Percentiles rank a stretch among this genome's conserved stretches.
These are phyloP conservation scores for Eubucco bourcierii DNA, from an alignment of 2,113 vertebrate genomes.

Conservation along the genomic window DNA sequence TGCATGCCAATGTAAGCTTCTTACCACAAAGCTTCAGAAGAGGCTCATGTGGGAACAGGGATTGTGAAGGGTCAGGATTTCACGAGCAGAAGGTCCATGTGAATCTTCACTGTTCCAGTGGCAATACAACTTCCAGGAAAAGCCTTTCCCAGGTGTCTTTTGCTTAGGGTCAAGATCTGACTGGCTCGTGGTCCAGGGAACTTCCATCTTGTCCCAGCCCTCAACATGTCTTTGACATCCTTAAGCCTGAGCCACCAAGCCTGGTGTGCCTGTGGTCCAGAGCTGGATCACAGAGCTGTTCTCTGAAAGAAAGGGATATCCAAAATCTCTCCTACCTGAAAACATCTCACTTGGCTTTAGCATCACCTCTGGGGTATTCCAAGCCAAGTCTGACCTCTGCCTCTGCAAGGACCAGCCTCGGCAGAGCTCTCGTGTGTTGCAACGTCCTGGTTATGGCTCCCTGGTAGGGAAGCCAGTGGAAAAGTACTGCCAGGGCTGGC, in stretches of 20 bases:
- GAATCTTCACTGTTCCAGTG: neutral
- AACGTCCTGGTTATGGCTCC: neutral
- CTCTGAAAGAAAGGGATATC: neutral
- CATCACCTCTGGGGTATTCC: neutral
- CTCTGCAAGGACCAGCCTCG: neutral
- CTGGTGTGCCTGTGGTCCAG: neutral
- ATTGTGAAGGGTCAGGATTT: neutral
- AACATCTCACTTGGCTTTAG: neutral
- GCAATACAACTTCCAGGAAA: neutral
- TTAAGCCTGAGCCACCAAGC: neutral
- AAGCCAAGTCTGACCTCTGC: neutral
- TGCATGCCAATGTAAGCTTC: neutral
- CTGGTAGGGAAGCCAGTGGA: slow-evolving; percentile 22
- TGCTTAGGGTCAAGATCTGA: neutral
- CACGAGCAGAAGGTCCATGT: neutral
- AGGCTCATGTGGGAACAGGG: neutral
- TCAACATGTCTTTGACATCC: neutral
- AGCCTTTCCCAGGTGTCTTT: neutral
- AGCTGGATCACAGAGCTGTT: neutral
- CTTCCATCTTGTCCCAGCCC: neutral
- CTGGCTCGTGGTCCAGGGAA: neutral
- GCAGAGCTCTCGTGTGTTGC: neutral
- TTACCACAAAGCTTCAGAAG: neutral
- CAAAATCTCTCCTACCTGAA: neutral
- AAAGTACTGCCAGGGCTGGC: slow-evolving; percentile 25